These are phyloP conservation scores for Clamator glandarius DNA, from an alignment of 2,797 vertebrate species.

Conservation along the genomic window DNA sequence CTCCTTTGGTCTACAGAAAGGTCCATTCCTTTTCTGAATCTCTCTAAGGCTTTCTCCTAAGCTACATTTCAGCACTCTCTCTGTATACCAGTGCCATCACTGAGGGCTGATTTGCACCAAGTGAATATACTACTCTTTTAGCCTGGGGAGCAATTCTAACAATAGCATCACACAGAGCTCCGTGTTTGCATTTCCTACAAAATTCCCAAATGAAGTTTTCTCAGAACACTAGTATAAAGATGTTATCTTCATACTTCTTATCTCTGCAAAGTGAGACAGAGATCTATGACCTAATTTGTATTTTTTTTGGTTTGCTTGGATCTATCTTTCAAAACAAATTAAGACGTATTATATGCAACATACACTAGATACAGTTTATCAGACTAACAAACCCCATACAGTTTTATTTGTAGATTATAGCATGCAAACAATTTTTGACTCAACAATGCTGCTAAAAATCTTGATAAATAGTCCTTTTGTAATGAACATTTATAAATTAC, in stretches of 20 bases:
- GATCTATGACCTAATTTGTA: not conserved
- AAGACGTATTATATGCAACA: not conserved
- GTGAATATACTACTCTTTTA: not conserved
- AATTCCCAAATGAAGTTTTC: not conserved
- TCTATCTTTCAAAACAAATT: not conserved
- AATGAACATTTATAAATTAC: not conserved
- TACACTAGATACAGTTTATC: not conserved
- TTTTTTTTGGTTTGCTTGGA: not conserved
- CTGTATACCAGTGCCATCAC: not conserved
- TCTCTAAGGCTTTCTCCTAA: not conserved
- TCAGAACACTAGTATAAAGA: not conserved
- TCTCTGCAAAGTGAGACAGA: not conserved
- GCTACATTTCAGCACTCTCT: not conserved
- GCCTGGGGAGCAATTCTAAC: not conserved
- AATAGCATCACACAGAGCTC: not conserved
- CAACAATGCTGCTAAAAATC: not conserved
- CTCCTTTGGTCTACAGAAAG: not conserved
- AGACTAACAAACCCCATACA: not conserved
- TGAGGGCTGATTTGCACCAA: not conserved
- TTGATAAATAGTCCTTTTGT: not conserved
- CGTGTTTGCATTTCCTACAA: not conserved
- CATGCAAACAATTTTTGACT: not conserved
- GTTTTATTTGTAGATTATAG: not conserved
- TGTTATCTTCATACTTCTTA: not conserved
- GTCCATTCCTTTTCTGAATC: not conserved